These are phyloP conservation scores for Psittacus erithacus DNA, from an alignment of 2,113 vertebrate species.

Conservation along the genomic window DNA sequence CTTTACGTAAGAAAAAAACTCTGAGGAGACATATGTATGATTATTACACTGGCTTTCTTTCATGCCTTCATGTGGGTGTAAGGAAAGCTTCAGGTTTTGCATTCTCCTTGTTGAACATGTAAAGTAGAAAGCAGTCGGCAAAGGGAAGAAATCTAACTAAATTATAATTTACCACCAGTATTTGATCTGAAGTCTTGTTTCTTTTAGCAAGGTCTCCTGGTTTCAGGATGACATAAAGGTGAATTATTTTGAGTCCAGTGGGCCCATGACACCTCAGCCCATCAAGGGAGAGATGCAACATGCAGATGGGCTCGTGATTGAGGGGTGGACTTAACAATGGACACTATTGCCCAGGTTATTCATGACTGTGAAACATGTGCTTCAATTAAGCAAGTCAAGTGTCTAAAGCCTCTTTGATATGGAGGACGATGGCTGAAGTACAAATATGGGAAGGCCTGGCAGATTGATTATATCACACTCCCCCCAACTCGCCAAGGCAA, in stretches of 20 bases:
- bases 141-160: not conserved
- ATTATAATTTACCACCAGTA: not conserved
- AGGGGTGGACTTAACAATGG: not conserved
- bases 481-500: not conserved
- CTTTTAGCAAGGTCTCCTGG: not conserved
- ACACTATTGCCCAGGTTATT: not conserved
- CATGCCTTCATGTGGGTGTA: not conserved
- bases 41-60: constrained; percentile 36
- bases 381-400: not conserved
- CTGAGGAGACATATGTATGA: not conserved
- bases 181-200: not conserved
- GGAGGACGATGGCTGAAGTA: not conserved
- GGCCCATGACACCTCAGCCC: not conserved
- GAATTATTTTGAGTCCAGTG: not conserved
- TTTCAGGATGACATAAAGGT: not conserved
- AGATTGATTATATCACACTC: not conserved
- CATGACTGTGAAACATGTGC: not conserved
- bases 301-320: not conserved
- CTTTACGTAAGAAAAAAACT: constrained; percentile 37
- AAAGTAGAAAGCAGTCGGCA: not conserved
- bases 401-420: not conserved
- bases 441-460: not conserved
- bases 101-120: not conserved
- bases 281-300: not conserved
- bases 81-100: not conserved